These are phyloP conservation scores for Corapipo altera DNA, from an alignment of 2,113 vertebrate genomes.

Conservation along the genomic window DNA sequence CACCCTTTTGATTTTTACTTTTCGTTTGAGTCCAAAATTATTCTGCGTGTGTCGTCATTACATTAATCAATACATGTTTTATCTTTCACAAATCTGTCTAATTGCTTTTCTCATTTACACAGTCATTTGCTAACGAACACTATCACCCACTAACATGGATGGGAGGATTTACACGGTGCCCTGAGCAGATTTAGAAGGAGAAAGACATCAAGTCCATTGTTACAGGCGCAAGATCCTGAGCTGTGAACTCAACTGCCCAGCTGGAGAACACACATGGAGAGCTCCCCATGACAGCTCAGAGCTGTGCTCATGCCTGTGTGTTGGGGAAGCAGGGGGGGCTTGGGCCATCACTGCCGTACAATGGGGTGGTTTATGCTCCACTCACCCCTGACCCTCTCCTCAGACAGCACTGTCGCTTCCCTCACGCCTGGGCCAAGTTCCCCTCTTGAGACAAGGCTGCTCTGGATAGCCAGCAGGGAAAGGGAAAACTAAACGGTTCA, in stretches of 20 bases:
- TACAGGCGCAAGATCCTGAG: background rate
- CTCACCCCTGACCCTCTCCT: background rate
- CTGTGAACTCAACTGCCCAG: background rate
- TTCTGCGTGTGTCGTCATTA: conserved; percentile 44
- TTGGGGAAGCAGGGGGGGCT: background rate
- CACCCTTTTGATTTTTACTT: conserved; percentile 40
- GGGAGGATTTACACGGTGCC: conserved; percentile 33
- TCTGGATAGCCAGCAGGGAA: background rate
- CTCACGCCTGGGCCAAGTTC: background rate
- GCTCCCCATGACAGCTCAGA: background rate
- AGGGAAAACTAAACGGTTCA: fast-evolving
- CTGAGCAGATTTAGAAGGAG: background rate
- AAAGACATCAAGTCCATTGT: background rate
- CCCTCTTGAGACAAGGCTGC: background rate
- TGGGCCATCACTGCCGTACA: background rate
- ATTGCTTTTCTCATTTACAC: conserved; percentile 70
- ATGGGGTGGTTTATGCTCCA: background rate
- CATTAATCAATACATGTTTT: conserved; percentile 65
- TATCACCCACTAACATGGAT: background rate
- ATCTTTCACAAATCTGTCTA: conserved; percentile 62
- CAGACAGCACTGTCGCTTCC: background rate
- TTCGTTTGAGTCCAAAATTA: conserved; percentile 26
- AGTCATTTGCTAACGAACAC: conserved; percentile 64
- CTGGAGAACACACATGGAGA: background rate
- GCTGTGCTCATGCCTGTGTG: background rate